phyloP scores from a whole-genome alignment of 2,113 vertebrate genomes.

The Poecile atricapillus region DNA sequence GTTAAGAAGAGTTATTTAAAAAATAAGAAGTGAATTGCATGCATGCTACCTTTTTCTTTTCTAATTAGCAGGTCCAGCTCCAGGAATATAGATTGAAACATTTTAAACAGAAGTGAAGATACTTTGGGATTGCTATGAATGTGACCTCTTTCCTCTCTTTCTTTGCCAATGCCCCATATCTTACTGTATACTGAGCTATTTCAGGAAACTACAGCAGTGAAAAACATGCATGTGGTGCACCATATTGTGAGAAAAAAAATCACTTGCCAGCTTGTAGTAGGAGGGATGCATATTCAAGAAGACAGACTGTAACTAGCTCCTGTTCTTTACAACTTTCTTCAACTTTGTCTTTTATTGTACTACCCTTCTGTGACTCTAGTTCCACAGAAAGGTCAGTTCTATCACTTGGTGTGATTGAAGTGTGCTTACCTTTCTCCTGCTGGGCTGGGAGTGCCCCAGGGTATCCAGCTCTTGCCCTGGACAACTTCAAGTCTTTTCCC shows the following conservation, averaged over 20 bases:
- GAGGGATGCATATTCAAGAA: neutral
- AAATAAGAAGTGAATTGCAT: neutral
- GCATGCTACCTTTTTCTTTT: neutral
- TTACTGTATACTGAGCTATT: neutral
- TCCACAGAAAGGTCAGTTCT: neutral
- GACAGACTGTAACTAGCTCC: neutral
- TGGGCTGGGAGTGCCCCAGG: neutral
- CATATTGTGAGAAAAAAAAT: neutral
- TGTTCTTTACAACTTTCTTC: neutral
- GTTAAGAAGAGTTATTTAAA: neutral
- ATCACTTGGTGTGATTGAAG: neutral
- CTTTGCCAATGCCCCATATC: neutral
- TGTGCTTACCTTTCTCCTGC: neutral
- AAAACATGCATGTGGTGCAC: neutral
- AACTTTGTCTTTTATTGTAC: neutral
- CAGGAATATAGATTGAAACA: neutral
- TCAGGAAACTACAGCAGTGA: neutral
- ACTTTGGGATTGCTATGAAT: neutral
- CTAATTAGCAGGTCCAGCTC: neutral
- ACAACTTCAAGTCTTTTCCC: neutral
- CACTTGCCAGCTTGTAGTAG: conserved; percentile 1
- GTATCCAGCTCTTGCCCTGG: neutral
- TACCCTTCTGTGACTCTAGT: neutral
- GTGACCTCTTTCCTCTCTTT: neutral
- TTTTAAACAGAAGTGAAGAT: neutral